Evolutionary conservation across 37 sponge, comb jelly and placozoan species (phyloP), one percentile per base, ranked within the genome.

Genomic region (Halisarca cf. caerulea): DNA sequence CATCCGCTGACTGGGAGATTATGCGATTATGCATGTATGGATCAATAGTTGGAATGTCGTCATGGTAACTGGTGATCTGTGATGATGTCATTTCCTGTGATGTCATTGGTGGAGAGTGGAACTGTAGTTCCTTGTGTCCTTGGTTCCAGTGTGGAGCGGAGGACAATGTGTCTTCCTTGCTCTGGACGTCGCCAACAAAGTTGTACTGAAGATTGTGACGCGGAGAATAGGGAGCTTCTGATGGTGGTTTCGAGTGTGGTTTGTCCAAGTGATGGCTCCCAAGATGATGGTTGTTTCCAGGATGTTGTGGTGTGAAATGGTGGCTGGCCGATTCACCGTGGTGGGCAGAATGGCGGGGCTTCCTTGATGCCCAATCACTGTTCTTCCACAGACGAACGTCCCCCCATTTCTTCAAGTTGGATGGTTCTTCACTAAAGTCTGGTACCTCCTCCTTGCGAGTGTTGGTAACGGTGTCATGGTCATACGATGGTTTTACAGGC

Each of bases 81-180:
- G 77, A 74, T 2, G 77, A 74, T 11, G 77, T 42, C 6, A 39
- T 42, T 6, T 74, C 77, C 36, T 74, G 42, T 1, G 44, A 74
- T n/a, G 42, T 24, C 45, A 74, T 14, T 11, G 45, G 45, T 36
- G 77, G 77, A 24, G 18, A 24, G 24, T 74, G 77, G 42, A 74
- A 74, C 45, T 74, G 77, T 21, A 74, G 44, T 1, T 40, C 7
- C 24, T 44, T 44, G 32, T 68, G 69, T 68, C 35, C 33, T 4
- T 68, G 33, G 14, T 3, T 68, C 69, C 35, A 34, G 25, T 14
- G 42, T 6, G 39, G 21, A 2, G 25, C 0, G 44, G 42, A 39
- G n/a, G 39, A 9, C 2, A 1, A n/a, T 1, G 15, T 32, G 9
- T 74, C 38, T 21, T 7, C 45, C 20, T 0, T 32, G 25, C 42